Percentiles rank a stretch among this genome's conserved stretches.
Conservation (phyloP, 2,113 vertebrate genomes). For the Oxyura jamaicensis region DNA sequence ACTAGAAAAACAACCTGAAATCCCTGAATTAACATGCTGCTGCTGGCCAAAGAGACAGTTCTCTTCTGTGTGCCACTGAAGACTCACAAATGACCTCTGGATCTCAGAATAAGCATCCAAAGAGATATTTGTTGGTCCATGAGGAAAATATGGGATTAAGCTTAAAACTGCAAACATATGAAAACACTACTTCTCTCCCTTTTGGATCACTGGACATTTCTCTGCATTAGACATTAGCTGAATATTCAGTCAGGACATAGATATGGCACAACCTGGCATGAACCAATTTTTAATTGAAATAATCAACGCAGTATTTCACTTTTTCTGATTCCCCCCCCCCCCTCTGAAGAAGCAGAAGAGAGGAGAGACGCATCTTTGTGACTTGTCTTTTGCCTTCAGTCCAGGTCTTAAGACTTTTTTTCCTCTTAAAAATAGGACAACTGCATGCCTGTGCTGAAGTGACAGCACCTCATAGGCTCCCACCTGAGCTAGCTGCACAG, state of each 20-base stretch:
- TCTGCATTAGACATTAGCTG: background rate
- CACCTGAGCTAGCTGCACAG: background rate
- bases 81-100: background rate
- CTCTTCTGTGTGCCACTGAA: background rate
- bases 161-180: rapidly evolving
- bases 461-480: background rate
- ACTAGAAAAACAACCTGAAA: background rate
- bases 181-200: background rate
- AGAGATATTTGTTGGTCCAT: background rate
- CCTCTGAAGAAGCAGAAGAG: background rate
- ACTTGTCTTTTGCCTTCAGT: background rate
- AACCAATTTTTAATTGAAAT: background rate
- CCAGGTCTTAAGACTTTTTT: background rate
- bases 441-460: background rate
- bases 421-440: background rate
- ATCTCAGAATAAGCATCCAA: background rate
- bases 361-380: background rate
- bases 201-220: background rate
- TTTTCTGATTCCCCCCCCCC: background rate
- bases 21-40: background rate
- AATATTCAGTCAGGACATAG: background rate
- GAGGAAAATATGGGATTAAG: background rate
- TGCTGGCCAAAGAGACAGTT: background rate
- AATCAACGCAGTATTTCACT: background rate
- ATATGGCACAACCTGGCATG: background rate